A percentile compares a stretch with the other conserved stretches of the same genome.
These are phyloP conservation scores for Egretta garzetta DNA, from an alignment of 2,113 vertebrate genomes.

Conservation along the genomic window DNA sequence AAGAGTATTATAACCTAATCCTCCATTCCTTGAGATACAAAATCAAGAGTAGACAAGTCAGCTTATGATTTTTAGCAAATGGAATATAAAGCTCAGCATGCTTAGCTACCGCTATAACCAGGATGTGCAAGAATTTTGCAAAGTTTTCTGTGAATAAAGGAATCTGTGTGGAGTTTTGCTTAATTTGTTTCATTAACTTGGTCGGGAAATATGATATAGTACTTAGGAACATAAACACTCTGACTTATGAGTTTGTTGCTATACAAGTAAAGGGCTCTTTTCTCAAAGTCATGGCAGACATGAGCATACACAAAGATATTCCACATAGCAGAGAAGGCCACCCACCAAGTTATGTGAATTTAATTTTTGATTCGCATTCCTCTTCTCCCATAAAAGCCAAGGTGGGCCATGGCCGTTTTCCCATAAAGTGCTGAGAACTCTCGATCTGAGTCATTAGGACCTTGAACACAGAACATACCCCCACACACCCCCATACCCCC, in stretches of 20 bases:
- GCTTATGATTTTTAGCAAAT: neutral
- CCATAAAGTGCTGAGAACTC: neutral
- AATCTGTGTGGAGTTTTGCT: neutral
- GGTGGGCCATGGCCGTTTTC: constrained; percentile 28
- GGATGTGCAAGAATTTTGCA: neutral
- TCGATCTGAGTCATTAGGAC: neutral
- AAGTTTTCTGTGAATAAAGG: neutral
- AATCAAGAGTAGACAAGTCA: neutral
- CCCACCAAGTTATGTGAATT: constrained; percentile 54
- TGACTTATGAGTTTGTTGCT: constrained; percentile 52
- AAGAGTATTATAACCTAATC: neutral
- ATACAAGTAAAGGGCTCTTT: constrained; percentile 46
- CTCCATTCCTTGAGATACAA: neutral
- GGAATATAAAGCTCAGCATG: neutral
- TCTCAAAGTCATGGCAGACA: constrained; percentile 60
- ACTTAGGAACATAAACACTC: constrained; percentile 58
- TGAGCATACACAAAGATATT: constrained; percentile 55
- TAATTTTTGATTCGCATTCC: constrained; percentile 44
- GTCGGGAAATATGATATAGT: constrained; percentile 54
- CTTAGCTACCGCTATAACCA: neutral
- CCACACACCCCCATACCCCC: neutral
- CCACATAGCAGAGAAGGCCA: constrained; percentile 40
- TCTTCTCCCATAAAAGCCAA: constrained; percentile 53
- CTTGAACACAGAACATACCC: neutral
- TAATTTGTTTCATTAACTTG: constrained; percentile 50